phyloP scores from a whole-genome alignment of 2,797 vertebrate species.

The Arremon aurantiirostris region DNA sequence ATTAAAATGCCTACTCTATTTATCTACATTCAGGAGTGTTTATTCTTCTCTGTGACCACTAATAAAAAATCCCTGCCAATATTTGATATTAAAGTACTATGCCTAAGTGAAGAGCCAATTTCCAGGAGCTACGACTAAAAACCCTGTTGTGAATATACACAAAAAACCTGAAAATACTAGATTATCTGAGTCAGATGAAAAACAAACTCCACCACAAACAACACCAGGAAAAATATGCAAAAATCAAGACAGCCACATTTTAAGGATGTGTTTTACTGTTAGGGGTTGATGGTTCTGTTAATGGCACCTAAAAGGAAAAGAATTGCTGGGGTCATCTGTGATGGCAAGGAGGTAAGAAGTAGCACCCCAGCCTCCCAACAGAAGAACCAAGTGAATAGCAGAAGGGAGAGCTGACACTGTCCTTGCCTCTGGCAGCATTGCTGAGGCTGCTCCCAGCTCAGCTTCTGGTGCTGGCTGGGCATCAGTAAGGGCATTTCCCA shows the following conservation, averaged over 20 bases:
- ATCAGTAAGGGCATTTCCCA: accelerated
- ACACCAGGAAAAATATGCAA: neutral
- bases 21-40: neutral
- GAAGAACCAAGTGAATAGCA: neutral
- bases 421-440: neutral
- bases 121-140: neutral
- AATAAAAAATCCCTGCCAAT: neutral
- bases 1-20: constrained; percentile 10
- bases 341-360: neutral
- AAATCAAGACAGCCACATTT: neutral
- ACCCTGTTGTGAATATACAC: neutral
- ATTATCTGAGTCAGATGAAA: neutral
- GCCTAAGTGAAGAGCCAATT: neutral
- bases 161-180: neutral
- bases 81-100: neutral
- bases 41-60: neutral
- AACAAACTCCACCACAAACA: neutral
- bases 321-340: neutral
- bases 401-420: neutral
- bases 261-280: neutral
- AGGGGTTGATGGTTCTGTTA: neutral
- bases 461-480: neutral
- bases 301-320: neutral
- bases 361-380: neutral
- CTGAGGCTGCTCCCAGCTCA: neutral